phyloP scores from a whole-genome alignment of 2,888 invertebrate genomes.

The Drosophila parthenogenetica region DNA sequence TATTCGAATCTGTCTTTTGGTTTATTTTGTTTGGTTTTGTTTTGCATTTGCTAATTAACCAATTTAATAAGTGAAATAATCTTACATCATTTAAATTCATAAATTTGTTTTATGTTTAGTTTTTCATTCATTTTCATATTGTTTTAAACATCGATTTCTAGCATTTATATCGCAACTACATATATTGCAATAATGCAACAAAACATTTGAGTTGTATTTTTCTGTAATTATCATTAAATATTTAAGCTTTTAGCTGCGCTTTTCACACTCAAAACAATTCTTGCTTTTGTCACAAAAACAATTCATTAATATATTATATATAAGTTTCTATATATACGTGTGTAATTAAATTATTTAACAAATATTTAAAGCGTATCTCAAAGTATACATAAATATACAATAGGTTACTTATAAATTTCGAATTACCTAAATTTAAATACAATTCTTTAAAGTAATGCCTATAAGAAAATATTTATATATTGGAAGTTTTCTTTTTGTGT shows the following conservation, averaged over 20 bases:
- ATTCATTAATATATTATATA: conserved; percentile 22
- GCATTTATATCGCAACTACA: conserved; percentile 28
- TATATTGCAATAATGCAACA: conserved; percentile 47
- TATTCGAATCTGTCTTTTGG: conserved; percentile 56
- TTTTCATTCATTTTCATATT: conserved; percentile 17
- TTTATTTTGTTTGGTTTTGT: conserved; percentile 41
- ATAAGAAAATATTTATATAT: conserved; percentile 51
- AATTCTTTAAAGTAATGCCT: conserved; percentile 60
- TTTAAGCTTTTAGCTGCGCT: conserved; percentile 65
- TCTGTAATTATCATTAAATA: conserved; percentile 30
- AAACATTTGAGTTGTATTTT: conserved; percentile 40
- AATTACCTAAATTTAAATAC: conserved; percentile 54
- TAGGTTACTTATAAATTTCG: conserved; percentile 16
- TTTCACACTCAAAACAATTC: conserved; percentile 58
- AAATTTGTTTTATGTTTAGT: conserved; percentile 38
- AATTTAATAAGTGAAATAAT: conserved; percentile 69
- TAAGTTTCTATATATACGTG: not conserved
- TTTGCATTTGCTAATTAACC: conserved; percentile 63
- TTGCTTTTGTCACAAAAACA: conserved; percentile 52
- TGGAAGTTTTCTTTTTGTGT: conserved; percentile 41
- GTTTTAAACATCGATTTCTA: conserved; percentile 54
- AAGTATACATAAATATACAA: conserved; percentile 59
- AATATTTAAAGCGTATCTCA: conserved; percentile 67
- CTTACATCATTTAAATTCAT: conserved; percentile 57
- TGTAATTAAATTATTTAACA: conserved; percentile 65